Base-by-base conservation (phyloP, 2,113 vertebrate genomes). In the Tylochromis polylepis region DNA sequence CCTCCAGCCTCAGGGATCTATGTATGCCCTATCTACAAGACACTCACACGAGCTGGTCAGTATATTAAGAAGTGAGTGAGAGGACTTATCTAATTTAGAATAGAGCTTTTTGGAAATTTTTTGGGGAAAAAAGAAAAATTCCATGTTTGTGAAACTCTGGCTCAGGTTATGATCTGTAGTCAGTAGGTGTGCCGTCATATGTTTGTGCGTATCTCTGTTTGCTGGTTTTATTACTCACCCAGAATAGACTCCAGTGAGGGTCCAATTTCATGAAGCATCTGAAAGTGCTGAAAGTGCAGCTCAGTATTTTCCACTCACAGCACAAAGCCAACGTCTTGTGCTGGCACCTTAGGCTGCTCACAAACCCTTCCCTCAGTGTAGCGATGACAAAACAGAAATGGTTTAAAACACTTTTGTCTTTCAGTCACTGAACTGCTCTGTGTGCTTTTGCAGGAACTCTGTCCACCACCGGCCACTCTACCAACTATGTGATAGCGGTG, bases 1-100 rank as follows among this genome's bases (percentile, higher is more conserved):
- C 53, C 92, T 3, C 94, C 95, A 1, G 34, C 89, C 22, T 94
- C 94, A 0, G 93, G 96, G 90, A 90, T 96, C 92, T 99, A 98
- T 82, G 5, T 98, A 46, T 98, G 98, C 87, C 97, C 97, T n/a
- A 97, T 98, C 95, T 99, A 98, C 22, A 98, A 98, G 95, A 99
- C 98, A 0, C 96, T 98, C 57, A 97, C 97, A 34, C 96, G 97
- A 0, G 98, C 98, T 84, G 98, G 97, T 99, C 93, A 38, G 95
- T 84, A 59, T 81, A 49, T 36, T 53, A 20, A 79, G 20, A 31
- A 29, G 20, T 38, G 20, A 18, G 16, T 14, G 12, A 67, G 5
- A 20, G 27, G 8, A 11, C 34, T 49, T 4, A 55, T 11, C 5
- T 70, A 2, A 27, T 15, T 18, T 46, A 83, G 22, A 80, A 34